A percentile compares a stretch with the other conserved stretches of the same genome.
These are phyloP conservation scores for Machimus atricapillus DNA, from an alignment of 2,888 invertebrate species.

Conservation along the genomic window DNA sequence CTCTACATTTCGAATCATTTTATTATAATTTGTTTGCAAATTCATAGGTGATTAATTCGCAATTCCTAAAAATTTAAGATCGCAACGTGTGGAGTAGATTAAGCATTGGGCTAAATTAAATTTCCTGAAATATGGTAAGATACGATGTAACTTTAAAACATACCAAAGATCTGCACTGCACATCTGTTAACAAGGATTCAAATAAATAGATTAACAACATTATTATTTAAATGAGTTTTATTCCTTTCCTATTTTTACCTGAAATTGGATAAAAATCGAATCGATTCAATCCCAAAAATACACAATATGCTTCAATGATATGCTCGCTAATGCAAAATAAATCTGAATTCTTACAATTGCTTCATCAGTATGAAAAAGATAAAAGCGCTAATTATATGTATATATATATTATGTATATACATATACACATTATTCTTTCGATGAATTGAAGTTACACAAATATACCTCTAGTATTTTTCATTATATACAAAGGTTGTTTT, in stretches of 20 bases:
- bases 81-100: no score
- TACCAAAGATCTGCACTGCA: no score
- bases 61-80: no score
- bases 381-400: background rate
- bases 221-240: constrained; percentile 21
- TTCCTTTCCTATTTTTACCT: constrained; percentile 34
- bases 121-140: no score
- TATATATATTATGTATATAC: no score
- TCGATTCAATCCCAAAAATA: constrained; percentile 10
- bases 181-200: background rate
- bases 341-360: background rate
- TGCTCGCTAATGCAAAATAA: constrained; percentile 33
- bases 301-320: constrained; percentile 36
- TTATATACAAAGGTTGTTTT: constrained; percentile 17
- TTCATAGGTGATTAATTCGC: no score
- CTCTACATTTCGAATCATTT: no score
- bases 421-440: background rate
- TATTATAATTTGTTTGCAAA: no score
- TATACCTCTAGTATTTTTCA: background rate
- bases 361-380: constrained; percentile 13
- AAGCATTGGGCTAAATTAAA: no score
- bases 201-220: background rate
- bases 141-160: no score
- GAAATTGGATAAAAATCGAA: constrained; percentile 17
- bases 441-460: constrained; percentile 18